Evolutionary conservation across 2,113 vertebrate species (phyloP).

Genomic region (human): GRCh38 chrX:19805501-19806000

Average conservation of each 20-base stretch:
- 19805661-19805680: constrained; percentile 28
- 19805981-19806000: background rate
- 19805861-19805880: background rate
- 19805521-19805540: background rate
- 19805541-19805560: background rate
- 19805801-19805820: background rate
- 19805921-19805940: background rate
- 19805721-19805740: background rate
- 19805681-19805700: background rate
- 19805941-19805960: background rate
- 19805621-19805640: constrained; percentile 28
- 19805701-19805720: background rate
- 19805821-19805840: background rate
- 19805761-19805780: background rate
- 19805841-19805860: constrained; percentile 31
- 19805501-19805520: constrained; percentile 49
- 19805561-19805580: constrained; percentile 54
- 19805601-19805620: background rate
- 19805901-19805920: background rate
- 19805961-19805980: constrained; percentile 32
- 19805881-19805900: constrained; percentile 6
- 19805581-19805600: constrained; percentile 57
- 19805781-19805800: constrained; percentile 11
- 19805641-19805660: background rate
- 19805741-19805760: background rate